Conservation (phyloP, 2,888 invertebrate genomes). For the Stenodera caucasica region DNA sequence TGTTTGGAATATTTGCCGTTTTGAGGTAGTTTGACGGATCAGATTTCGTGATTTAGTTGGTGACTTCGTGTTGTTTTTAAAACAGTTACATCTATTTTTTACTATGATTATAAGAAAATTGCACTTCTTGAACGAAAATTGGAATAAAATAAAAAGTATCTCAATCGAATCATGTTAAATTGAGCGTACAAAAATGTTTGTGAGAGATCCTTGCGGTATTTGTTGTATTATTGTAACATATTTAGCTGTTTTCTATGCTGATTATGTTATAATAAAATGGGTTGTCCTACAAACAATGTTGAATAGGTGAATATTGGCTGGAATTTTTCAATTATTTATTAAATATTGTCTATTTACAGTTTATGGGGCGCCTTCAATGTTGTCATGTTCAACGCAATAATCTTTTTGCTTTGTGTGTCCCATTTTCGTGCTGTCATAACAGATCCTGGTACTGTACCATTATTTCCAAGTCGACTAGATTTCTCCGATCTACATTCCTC, state of each 20-base stretch:
- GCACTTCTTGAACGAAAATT: neutral
- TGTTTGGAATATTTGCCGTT: no score
- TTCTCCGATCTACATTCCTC: constrained; percentile 78
- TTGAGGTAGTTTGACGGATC: neutral
- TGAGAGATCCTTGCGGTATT: constrained; percentile 83
- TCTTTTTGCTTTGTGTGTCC: constrained; percentile 73
- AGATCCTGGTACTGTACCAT: constrained; percentile 88
- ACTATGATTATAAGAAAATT: neutral
- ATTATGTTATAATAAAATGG: constrained; percentile 85
- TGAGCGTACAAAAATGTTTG: constrained; percentile 60
- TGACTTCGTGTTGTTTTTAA: neutral
- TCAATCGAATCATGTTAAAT: neutral
- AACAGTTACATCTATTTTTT: neutral
- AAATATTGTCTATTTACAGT: constrained; percentile 56
- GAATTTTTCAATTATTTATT: constrained; percentile 25
- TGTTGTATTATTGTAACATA: constrained; percentile 81
- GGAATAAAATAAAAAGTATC: neutral
- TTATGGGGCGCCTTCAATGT: constrained; percentile 83
- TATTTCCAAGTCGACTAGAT: constrained; percentile 71
- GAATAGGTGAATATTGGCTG: no score
- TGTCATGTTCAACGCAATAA: constrained; percentile 75
- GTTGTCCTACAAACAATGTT: constrained; percentile 79
- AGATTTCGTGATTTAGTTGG: neutral
- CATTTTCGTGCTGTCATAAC: constrained; percentile 84
- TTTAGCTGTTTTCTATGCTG: constrained; percentile 78